Evolutionary conservation across 1,140 invertebrate genomes (phyloP).

Genomic region (Lucilia sericata): DNA sequence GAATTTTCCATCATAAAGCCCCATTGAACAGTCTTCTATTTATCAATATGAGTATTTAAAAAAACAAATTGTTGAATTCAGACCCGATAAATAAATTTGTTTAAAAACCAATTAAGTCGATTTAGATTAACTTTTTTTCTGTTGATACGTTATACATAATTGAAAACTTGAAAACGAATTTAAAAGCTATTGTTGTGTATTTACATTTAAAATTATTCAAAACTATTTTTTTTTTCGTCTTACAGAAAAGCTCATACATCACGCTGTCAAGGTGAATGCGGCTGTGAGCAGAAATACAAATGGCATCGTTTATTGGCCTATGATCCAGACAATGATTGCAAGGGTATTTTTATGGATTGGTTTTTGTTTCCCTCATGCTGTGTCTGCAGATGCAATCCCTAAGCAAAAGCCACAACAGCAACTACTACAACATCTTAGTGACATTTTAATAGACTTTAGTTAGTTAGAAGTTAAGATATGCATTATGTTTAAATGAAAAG

Average conservation of each 20-base stretch:
- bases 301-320: constrained; percentile 91
- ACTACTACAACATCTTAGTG: background rate
- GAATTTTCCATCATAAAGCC: no score
- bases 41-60: no score
- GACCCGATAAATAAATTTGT: no score
- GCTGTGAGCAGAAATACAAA: constrained; percentile 92
- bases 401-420: constrained; percentile 11
- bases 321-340: constrained; percentile 92
- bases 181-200: no score
- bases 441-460: constrained; percentile 31
- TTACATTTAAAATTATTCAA: no score
- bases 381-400: constrained; percentile 84
- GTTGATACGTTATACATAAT: no score
- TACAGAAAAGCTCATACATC: constrained; percentile 81
- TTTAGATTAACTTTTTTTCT: no score
- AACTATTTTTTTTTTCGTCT: constrained; percentile 47
- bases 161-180: no score
- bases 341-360: constrained; percentile 96
- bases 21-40: no score
- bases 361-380: constrained; percentile 94
- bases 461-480: background rate
- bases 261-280: constrained; percentile 85
- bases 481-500: background rate
- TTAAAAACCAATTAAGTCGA: no score
- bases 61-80: no score